Percentiles rank a stretch among this genome's conserved stretches.
Conservation (phyloP, 1,140 invertebrate species). For the Eurytemora carolleeae region DNA sequence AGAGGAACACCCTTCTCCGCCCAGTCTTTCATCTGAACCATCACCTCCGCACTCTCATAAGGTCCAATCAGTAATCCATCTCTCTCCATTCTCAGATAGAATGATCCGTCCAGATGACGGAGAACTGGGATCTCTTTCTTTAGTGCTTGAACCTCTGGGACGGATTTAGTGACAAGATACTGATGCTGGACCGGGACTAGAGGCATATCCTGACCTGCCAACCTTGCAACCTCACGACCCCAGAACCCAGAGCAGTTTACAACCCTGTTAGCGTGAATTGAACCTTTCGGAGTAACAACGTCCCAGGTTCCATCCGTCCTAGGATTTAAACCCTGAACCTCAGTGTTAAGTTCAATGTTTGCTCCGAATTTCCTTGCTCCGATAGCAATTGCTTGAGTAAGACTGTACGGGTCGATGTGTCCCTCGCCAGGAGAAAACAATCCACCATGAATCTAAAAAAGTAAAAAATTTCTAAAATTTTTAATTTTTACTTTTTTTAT, state of each 20-base stretch:
- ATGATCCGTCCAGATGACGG: constrained; percentile 28
- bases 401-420: constrained; percentile 27
- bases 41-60: not conserved
- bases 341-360: constrained; percentile 18
- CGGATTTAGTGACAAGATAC: constrained; percentile 25
- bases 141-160: constrained; percentile 24
- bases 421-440: constrained; percentile 26
- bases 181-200: constrained; percentile 28
- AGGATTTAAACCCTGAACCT: constrained; percentile 20
- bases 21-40: not conserved
- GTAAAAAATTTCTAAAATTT: no score
- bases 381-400: constrained; percentile 26
- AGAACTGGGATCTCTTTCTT: constrained; percentile 27
- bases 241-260: constrained; percentile 24
- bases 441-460: constrained; percentile 23
- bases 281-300: constrained; percentile 22
- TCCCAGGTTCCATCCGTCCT: constrained; percentile 23
- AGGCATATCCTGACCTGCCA: constrained; percentile 24
- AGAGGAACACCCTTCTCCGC: not conserved
- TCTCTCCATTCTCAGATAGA: constrained; percentile 22
- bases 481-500: no score
- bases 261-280: constrained; percentile 20
- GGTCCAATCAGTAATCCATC: not conserved
- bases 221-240: constrained; percentile 25
- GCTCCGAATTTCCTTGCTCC: constrained; percentile 25